Base-by-base conservation (phyloP, 2,888 invertebrate species). In the Erynnis tages region DNA sequence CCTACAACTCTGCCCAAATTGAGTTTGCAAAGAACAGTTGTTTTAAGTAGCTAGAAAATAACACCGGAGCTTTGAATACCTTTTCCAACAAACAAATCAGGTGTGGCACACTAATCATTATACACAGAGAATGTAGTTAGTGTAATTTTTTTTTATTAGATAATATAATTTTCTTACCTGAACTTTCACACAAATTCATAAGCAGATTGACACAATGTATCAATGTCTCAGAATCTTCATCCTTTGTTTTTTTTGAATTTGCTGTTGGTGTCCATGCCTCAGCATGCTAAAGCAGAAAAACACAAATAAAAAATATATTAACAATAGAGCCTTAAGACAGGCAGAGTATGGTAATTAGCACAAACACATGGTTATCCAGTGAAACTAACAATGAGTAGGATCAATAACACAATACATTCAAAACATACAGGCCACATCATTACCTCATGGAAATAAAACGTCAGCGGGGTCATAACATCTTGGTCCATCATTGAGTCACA, bases 171-270 rank as follows among this genome's bases (percentile, higher is more conserved):
- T 13, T 11, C 27, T 58, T 69, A 90, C 91, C 91, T 73, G 90
- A 91, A 67, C 92, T 92, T 73, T 93, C 93, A 73, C 94, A 94
- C 27, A 95, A 79, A 69, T 94, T 94, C 86, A 93, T 91, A 5
- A 95, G 74, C 17, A 95, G 79, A 69, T 93, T 91, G 2, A 93
- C 89, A 37, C 92, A 91, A 71, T 95, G 93, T 38, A 93, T 76
- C 65, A 94, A 92, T 41, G 93, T 93, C 62, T 93, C 93, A 29
- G 90, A 86, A 60, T 91, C 91, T 54, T 93, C 90, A 65, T 92
- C 91, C 46, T 77, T 82, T 53, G 78, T 73, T 66, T 81, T 73
- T 66, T 81, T 82, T 4, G 76, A 72, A 54, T 60, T 79, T 7
- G 58, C 40, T 48, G 90, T 91, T 35, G 92, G 91, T 30, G 73